Base-by-base conservation (phyloP, 1,140 invertebrate genomes). In the Polyergus mexicanus region DNA sequence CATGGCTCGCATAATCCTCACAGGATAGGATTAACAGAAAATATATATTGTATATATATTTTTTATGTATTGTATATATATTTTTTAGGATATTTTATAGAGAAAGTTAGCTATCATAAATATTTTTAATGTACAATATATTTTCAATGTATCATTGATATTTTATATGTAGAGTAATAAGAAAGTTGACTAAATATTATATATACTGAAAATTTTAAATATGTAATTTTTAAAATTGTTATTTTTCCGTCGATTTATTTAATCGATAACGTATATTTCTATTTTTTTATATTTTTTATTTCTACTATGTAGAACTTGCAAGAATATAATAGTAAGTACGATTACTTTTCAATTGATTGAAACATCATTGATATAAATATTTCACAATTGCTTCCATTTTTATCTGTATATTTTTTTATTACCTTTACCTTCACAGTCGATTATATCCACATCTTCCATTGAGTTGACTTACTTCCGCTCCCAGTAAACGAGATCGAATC, bases 401-500 rank as follows among this genome's bases (percentile, higher is more conserved):
- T 60, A 72, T 58, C 3, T 32, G 76, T 54, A 54, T 35, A 47
- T 44, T 38, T 72, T 41, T 62, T 83, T 35, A 22, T 47, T 83
- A 47, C 4, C 8, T 2, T 83, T 74, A 74, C 78, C 78, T 83
- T 83, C 68, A 83, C 38, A 56, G 68, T 83, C 54, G 68, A 83
- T 74, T 83, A 35, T 83, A 35, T 83, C 19, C 66, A 47, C 44
- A n/a, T 83, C 47, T 83, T 62, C n/a, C 80, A 71, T 54, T 25
- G 5, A 47, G 32, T 58, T 62, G 19, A 51, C 72, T 62, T 85
- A 71, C 77, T 66, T 56, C 54, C 47, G 56, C 56, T 86, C 51
- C 41, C 32, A 44, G 25, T 35, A 44, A 71, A 69, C 38, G 38
- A 72, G 68, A 88, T 75, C 25, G 77, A 81, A 83, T 86, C 28